Base-by-base conservation (phyloP, 2,113 vertebrate species). In the Cheilinus undulatus region DNA sequence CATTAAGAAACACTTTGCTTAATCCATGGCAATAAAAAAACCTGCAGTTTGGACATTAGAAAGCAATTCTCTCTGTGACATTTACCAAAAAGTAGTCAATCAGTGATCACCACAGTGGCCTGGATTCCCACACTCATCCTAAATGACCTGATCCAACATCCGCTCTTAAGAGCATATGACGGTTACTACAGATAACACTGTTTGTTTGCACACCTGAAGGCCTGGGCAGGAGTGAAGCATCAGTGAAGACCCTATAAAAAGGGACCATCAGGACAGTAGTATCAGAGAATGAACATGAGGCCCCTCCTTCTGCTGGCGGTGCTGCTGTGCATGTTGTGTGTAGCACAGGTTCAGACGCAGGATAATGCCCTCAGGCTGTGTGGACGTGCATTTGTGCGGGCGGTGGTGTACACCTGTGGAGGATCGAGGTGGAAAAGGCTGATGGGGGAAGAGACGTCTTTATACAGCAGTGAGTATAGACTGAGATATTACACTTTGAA, bases 351-450 rank as follows among this genome's bases (percentile, higher is more conserved):
- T 0, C 71, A 72, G 12, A 87, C 71, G 0, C 34, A 10, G 7
- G 78, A 88, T 0, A 75, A 89, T 46, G 71, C 75, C 0, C 34
- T 97, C 66, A 93, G 73, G 89, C 92, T 97, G 73, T 97, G 96
- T 0, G 96, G 96, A 0, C 89, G 91, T 0, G 93, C 96, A 11
- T 93, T 97, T 1, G 34, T 96, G 43, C 48, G 95, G 15, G 95
- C 96, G 0, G 77, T 97, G 0, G 83, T 97, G 36, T 96, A 93
- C 89, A 96, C 94, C n/a, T 97, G 97, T 0, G 95, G 95, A 0
- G 94, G 95, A 19, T 96, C 97, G 0, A 87, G 95, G 45, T 96
- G 96, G 96, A 95, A 63, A n/a, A 88, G 95, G 73, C 67, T 83
- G 1, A 68, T 75, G 20, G 19, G 10, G 1, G 85, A 78, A 0